Base-by-base conservation (phyloP, 2,113 vertebrate genomes). In the Pteruthius melanotis region DNA sequence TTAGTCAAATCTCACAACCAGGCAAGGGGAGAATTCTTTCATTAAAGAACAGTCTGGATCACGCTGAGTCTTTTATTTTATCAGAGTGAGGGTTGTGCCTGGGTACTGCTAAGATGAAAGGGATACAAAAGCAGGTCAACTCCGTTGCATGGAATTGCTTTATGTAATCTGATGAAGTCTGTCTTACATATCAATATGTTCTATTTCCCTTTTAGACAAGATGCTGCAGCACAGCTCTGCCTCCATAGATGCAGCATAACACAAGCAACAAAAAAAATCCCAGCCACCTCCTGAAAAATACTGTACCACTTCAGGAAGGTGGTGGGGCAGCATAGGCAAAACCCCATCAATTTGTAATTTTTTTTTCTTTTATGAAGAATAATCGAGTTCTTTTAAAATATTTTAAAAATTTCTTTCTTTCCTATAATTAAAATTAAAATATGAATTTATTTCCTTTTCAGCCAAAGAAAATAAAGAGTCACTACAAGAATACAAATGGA, bases 1-100 rank as follows among this genome's bases (percentile, higher is more conserved):
- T 93, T 95, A 93, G 33, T 71, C 85, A 93, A 88, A 94, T 74
- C 70, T 59, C 85, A 70, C 65, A 95, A 45, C 42, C 35, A 70
- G 44, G 59, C 54, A 40, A 45, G 6, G 6, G 45, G 35, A 91
- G 64, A 95, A 93, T 74, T 39, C 21, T 91, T 88, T 96, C 75
- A 90, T 88, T 95, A 95, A 93, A 90, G 78, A 91, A 83, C 54
- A 80, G 77, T 30, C 70, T 45, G 40, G 8, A 93, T 85, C 10
- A 2, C 57, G 84, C 7, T 4, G 45, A 72, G 65, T 5, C 31
- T 87, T 89, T 71, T 33, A 81, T 64, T 83, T 66, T 59, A 39
- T 61, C 2, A 2, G 33, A 83, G 30, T 30, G 60, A 80, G 89
- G 64, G 60, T 74, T 27, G 18, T 54, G 37, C 37, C 33, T 81